These are phyloP conservation scores for Buceros bicornis DNA, from an alignment of 2,797 vertebrate genomes.

Conservation along the genomic window DNA sequence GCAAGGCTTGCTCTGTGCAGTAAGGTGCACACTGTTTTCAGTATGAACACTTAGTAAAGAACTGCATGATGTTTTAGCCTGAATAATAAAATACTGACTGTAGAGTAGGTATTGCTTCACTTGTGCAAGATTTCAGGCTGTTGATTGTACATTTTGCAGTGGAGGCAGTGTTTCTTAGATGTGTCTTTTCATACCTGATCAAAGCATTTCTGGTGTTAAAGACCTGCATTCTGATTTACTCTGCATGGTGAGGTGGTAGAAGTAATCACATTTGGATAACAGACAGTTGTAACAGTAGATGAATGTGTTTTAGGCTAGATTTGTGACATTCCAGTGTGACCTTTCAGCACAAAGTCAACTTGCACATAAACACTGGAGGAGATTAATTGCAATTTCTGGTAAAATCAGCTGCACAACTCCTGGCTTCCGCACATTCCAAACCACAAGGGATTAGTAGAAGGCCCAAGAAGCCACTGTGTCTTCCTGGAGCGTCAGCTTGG, in stretches of 20 bases:
- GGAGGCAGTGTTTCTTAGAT: neutral
- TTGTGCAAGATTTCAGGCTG: neutral
- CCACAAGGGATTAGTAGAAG: fast-evolving
- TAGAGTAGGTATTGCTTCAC: neutral
- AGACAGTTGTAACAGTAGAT: neutral
- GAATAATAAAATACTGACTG: neutral
- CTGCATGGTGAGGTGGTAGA: neutral
- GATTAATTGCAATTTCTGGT: neutral
- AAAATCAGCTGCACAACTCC: neutral
- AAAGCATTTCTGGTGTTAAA: neutral
- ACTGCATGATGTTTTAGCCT: neutral
- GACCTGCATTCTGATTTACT: neutral
- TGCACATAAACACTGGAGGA: neutral
- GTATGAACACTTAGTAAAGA: neutral
- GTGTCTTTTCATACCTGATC: neutral
- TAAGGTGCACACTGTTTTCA: neutral
- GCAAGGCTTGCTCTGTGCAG: neutral
- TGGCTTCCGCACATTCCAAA: neutral
- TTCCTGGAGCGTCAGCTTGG: neutral
- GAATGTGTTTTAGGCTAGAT: neutral
- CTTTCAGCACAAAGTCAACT: neutral
- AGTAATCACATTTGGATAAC: neutral
- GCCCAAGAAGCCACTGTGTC: neutral
- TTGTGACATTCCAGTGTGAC: neutral
- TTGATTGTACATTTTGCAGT: neutral